These are phyloP conservation scores for Rotaria macrura DNA, from an alignment of 2,888 invertebrate species.

Conservation along the genomic window DNA sequence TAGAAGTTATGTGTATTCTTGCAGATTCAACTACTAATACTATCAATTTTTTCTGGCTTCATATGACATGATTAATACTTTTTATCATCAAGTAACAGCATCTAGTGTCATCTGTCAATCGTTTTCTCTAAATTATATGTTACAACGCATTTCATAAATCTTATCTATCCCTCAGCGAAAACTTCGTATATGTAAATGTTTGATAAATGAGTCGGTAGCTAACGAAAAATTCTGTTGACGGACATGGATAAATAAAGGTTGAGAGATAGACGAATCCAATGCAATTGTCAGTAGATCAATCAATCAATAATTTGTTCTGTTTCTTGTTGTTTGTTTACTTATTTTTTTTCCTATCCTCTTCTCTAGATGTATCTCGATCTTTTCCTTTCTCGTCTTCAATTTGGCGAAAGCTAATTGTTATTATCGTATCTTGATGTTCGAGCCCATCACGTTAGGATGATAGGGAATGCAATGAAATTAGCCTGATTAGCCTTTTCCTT, in stretches of 20 bases:
- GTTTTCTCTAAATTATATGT: not conserved
- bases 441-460: not conserved
- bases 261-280: not conserved
- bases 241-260: not conserved
- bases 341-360: not conserved
- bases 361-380: not conserved
- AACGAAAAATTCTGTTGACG: not conserved
- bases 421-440: not conserved
- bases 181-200: not conserved
- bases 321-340: constrained; percentile 10
- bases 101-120: not conserved
- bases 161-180: not conserved
- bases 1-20: too few species aligned
- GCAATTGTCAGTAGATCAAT: not conserved
- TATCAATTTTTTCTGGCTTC: too few species aligned
- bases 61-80: too few species aligned
- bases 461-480: not conserved
- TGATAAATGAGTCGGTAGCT: not conserved
- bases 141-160: not conserved
- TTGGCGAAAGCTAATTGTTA: not conserved
- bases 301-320: not conserved
- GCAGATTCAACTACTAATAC: too few species aligned
- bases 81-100: not conserved
- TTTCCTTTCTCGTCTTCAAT: not conserved
- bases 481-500: not conserved